A percentile compares a stretch with the other conserved stretches of the same genome.
Evolutionary conservation across 2,888 invertebrate genomes (phyloP).

Genomic region (Gerris lacustris): DNA sequence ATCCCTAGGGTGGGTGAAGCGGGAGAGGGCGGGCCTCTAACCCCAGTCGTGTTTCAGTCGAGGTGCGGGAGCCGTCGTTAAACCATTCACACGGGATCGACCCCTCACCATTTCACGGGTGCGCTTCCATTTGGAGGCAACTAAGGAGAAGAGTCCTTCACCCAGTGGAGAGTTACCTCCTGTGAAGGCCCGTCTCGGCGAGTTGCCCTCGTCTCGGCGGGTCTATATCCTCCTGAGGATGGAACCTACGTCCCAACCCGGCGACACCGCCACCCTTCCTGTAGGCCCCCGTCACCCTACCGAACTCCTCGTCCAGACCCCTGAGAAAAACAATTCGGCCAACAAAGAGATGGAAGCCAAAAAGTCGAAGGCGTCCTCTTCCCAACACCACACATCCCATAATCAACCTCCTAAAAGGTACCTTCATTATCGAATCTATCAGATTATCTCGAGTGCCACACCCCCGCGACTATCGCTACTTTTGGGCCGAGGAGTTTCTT

Average conservation of each 20-base stretch:
- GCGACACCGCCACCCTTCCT: constrained; percentile 56
- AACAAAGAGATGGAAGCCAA: constrained; percentile 36
- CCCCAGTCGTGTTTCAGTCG: constrained; percentile 39
- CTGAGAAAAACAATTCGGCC: constrained; percentile 68
- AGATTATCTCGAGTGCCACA: background rate
- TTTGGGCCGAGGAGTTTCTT: background rate
- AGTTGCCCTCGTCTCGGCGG: background rate
- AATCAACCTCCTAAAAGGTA: constrained; percentile 74
- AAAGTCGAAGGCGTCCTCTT: constrained; percentile 44
- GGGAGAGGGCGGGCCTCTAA: constrained; percentile 40
- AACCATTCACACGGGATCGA: background rate
- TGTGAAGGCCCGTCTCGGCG: constrained; percentile 1
- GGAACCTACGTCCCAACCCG: background rate
- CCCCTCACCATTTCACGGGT: background rate
- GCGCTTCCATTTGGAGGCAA: background rate
- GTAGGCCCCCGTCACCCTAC: constrained; percentile 43
- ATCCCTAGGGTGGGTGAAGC: constrained; percentile 23
- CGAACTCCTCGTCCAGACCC: constrained; percentile 39
- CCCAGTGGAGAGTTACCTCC: background rate
- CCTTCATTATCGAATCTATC: constrained; percentile 40
- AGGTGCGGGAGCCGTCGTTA: constrained; percentile 34
- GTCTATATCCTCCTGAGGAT: background rate
- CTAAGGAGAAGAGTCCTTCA: background rate
- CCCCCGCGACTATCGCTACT: background rate
- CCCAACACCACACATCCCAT: constrained; percentile 60